Evolutionary conservation across 2,888 invertebrate genomes (phyloP), one percentile per base, ranked within the genome.

Genomic region (Leptogaster cylindrica): DNA sequence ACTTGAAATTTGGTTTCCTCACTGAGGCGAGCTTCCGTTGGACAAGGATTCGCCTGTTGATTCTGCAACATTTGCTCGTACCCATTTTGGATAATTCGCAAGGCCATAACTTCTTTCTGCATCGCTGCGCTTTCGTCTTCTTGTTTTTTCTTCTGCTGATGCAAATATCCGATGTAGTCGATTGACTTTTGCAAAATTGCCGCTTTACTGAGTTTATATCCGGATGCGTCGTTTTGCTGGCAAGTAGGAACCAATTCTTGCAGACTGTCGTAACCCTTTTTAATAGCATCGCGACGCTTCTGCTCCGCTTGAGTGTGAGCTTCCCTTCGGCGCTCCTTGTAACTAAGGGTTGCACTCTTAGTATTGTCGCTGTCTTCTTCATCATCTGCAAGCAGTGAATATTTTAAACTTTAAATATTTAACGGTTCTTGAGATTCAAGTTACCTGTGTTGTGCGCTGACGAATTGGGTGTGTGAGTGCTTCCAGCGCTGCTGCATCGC

Each of bases 271-370:
- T 97, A 97, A 0, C 97, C 97, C 79, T 94, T 95, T 81, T 97
- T 97, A 70, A 97, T 97, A 1, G 97, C 96, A 86, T 97, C 97
- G 75, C 97, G 85, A 71, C 97, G 85, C 78, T 97, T 97, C 79
- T 97, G 97, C 80, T 97, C 97, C 2, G 97, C 97, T 83, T 96
- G 87, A 0, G 97, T 97, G 78, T 97, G 97, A 3, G 97, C 97
- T 80, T 97, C 96, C 70, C 97, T 85, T 65, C 97, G 86, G 33
- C 97, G 85, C 76, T 97, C 96, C 79, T 95, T 97, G 79, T 96
- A 97, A 76, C 91, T 94, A 68, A 93, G 82, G 2, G 92, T 69
- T 0, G 85, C 83, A 20, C 83, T 81, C 74, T 83, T 84, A 73
- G 84, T 85, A 74, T 86, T 86, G 46, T 85, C 86, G 73, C 86